A percentile compares a stretch with the other conserved stretches of the same genome.
These are phyloP conservation scores for Actinia tenebrosa DNA, from an alignment of 64 coral and sea anemone species.

Conservation along the genomic window DNA sequence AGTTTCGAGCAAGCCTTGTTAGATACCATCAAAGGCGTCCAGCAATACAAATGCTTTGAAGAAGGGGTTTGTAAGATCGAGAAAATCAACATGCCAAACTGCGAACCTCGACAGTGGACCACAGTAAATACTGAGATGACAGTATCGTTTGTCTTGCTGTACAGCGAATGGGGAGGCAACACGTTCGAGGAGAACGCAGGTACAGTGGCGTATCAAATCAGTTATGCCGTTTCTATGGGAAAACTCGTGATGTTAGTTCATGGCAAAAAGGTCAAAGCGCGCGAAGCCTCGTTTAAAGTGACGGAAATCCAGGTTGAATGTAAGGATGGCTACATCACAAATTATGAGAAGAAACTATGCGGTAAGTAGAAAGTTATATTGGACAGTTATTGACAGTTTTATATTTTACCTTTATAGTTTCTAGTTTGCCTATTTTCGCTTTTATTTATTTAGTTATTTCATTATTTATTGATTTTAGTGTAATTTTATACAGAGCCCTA, in stretches of 20 bases:
- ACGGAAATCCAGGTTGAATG: not conserved
- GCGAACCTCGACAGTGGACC: not conserved
- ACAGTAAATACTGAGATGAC: not conserved
- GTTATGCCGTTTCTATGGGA: not conserved
- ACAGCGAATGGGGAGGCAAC: not conserved
- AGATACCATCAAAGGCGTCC: not conserved
- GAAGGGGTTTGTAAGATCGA: not conserved
- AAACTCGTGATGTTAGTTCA: not conserved
- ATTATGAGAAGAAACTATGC: not conserved
- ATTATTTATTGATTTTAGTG: too few relatives aligned
- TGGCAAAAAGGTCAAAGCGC: not conserved
- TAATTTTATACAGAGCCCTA: too few relatives aligned
- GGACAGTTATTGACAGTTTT: too few relatives aligned
- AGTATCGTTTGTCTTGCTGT: not conserved
- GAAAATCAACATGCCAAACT: conserved; percentile 7
- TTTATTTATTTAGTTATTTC: too few relatives aligned
- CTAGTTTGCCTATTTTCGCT: too few relatives aligned
- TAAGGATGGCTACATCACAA: not conserved
- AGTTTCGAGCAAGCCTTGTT: not conserved
- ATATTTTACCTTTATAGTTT: too few relatives aligned
- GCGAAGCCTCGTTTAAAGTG: not conserved
- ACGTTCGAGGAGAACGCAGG: not conserved
- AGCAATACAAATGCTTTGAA: not conserved
- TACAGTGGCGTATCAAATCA: not conserved
- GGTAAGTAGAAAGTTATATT: not conserved